These are phyloP conservation scores for Spodoptera picta DNA, from an alignment of 2,888 invertebrate genomes.

Conservation along the genomic window DNA sequence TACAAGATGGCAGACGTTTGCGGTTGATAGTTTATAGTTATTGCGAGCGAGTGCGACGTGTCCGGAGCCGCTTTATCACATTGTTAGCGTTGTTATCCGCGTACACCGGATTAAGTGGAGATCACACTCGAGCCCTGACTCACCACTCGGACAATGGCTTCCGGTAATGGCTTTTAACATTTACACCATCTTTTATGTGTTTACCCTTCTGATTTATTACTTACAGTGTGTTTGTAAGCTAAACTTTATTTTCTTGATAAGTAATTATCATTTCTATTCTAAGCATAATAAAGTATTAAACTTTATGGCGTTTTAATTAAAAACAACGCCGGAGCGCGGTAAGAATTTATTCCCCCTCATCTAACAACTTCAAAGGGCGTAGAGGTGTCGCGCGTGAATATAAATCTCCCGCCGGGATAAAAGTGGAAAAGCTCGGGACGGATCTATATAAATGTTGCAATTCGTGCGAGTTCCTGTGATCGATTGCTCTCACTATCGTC, in stretches of 20 bases:
- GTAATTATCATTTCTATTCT: slow-evolving; percentile 58
- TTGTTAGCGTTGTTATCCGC: slow-evolving; percentile 87
- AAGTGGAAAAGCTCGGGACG: slow-evolving; percentile 75
- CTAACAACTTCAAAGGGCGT: slow-evolving; percentile 84
- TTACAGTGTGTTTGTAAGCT: slow-evolving; percentile 38
- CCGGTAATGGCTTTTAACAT: slow-evolving; percentile 77
- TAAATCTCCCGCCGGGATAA: slow-evolving; percentile 82
- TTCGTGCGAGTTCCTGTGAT: slow-evolving; percentile 78
- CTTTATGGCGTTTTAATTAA: slow-evolving; percentile 84
- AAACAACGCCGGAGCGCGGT: slow-evolving; percentile 75
- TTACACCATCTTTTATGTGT: slow-evolving; percentile 67
- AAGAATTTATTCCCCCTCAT: slow-evolving; percentile 81
- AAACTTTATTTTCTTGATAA: slow-evolving; percentile 49
- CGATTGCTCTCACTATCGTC: slow-evolving; percentile 78
- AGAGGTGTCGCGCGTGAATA: slow-evolving; percentile 81
- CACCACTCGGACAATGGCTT: slow-evolving; percentile 72
- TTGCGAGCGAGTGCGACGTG: slow-evolving; percentile 85
- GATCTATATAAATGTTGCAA: slow-evolving; percentile 84
- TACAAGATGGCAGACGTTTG: slow-evolving; percentile 88
- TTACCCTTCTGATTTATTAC: slow-evolving; percentile 54
- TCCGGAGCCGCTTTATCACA: slow-evolving; percentile 85
- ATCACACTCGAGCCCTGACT: slow-evolving; percentile 73
- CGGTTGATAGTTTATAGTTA: slow-evolving; percentile 89
- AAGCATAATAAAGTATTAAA: slow-evolving; percentile 68
- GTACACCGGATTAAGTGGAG: slow-evolving; percentile 84